Evolutionary conservation across 37 sponge, comb jelly and placozoan species (phyloP).

Genomic region (Agelas oroides): DNA sequence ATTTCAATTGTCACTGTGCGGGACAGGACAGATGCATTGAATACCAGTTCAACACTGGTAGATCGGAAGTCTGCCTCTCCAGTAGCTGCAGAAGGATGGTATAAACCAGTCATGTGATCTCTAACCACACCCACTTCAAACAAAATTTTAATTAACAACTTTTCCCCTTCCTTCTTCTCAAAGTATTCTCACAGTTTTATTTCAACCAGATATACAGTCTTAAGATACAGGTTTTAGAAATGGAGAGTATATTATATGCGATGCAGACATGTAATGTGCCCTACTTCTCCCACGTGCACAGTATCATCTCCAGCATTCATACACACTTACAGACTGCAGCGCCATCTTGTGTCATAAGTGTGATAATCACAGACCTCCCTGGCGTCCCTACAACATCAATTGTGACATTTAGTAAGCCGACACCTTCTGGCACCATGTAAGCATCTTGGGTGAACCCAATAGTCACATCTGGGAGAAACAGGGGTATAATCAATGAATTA

Average conservation of each 20-base stretch:
- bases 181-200: too few relatives aligned
- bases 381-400: background rate
- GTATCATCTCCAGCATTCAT: too few relatives aligned
- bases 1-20: background rate
- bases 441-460: background rate
- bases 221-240: too few relatives aligned
- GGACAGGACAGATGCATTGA: background rate
- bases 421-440: constrained; percentile 11
- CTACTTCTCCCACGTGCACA: too few relatives aligned
- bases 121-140: background rate
- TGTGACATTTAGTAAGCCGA: constrained; percentile 4
- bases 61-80: constrained; percentile 8
- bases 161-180: background rate
- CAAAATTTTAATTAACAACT: background rate
- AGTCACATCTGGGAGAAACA: background rate
- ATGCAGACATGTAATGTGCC: too few relatives aligned
- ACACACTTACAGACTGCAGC: constrained; percentile 29
- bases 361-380: background rate
- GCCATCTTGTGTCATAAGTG: constrained; percentile 4
- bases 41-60: background rate
- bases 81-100: background rate
- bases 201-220: too few relatives aligned
- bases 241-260: too few relatives aligned
- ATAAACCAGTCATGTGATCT: background rate
- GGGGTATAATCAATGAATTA: background rate